phyloP scores from a whole-genome alignment of 2,113 vertebrate genomes.

The Indicator indicator region DNA sequence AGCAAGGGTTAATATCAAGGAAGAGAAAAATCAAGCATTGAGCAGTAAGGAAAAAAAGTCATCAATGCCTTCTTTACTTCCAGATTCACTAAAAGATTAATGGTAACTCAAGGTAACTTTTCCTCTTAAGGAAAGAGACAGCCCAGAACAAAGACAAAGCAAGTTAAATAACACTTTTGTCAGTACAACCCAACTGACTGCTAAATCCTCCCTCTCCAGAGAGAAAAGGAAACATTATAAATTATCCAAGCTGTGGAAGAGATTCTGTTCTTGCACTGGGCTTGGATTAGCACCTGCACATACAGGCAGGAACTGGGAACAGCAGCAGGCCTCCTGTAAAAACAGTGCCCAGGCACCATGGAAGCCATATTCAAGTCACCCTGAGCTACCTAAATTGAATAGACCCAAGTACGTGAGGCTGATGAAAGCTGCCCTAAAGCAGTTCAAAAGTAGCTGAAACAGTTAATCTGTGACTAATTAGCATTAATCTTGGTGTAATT shows the following conservation, averaged over 20 bases:
- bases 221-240: neutral
- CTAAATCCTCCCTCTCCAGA: neutral
- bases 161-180: neutral
- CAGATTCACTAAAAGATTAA: slow-evolving; percentile 15
- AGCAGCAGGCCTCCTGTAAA: neutral
- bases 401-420: neutral
- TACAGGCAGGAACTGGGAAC: neutral
- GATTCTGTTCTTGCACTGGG: neutral
- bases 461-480: neutral
- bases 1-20: neutral
- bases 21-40: neutral
- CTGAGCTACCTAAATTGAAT: neutral
- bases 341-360: neutral
- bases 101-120: neutral
- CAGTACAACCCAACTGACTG: neutral
- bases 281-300: neutral
- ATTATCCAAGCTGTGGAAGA: neutral
- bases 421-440: neutral
- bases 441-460: neutral
- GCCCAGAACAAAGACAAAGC: slow-evolving; percentile 4
- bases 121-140: neutral
- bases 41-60: neutral
- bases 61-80: neutral
- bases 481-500: neutral
- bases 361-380: neutral